Evolutionary conservation across 2,797 vertebrate genomes (phyloP).

Genomic region (Sus cebifrons): DNA sequence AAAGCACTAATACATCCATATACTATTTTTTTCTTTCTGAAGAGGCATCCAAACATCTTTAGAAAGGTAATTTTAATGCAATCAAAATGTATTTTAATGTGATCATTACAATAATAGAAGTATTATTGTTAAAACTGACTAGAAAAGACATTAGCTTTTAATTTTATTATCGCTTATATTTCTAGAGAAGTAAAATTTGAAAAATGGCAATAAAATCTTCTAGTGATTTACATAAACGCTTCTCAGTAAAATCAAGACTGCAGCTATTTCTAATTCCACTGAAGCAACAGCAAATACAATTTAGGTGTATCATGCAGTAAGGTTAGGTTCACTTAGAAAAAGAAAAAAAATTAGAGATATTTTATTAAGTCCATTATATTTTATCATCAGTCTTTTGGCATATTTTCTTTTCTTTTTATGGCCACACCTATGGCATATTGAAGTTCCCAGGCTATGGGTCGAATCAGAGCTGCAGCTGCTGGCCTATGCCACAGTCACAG

Average conservation of each 20-base stretch:
- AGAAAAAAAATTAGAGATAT: neutral
- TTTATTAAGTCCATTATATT: neutral
- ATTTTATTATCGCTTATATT: slow-evolving; percentile 41
- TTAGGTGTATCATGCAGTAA: neutral
- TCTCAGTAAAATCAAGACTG: neutral
- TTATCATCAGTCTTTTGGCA: neutral
- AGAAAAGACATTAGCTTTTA: neutral
- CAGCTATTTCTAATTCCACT: neutral
- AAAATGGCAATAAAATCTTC: slow-evolving; percentile 37
- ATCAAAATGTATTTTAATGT: neutral
- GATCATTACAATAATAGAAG: neutral
- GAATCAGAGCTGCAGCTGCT: no score
- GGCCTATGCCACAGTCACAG: no score
- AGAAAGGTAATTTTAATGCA: slow-evolving; percentile 26
- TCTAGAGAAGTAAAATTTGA: slow-evolving; percentile 10
- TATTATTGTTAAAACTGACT: neutral
- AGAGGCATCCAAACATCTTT: neutral
- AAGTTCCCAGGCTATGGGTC: no score
- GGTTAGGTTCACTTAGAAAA: neutral
- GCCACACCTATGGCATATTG: no score
- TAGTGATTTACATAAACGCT: slow-evolving; percentile 46
- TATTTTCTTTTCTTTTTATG: no score
- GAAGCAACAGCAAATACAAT: neutral
- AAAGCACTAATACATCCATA: neutral
- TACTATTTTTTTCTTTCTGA: neutral